A percentile compares a stretch with the other conserved stretches of the same genome.
These are phyloP conservation scores for Mesocentrotus franciscanus DNA, from an alignment of 53 echinoderm and acorn worm species.

Conservation along the genomic window DNA sequence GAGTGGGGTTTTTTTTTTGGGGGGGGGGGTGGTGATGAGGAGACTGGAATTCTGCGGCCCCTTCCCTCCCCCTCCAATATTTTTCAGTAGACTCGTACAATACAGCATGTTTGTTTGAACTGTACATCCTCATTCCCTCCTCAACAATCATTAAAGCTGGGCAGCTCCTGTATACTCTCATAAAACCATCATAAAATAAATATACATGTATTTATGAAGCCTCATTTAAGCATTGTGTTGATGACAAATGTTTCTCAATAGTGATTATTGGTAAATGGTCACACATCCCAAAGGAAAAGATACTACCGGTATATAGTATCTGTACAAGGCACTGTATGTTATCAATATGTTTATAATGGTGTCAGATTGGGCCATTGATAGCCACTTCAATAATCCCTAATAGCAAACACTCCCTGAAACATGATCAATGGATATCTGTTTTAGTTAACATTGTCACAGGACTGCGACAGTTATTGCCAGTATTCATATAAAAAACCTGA, in stretches of 20 bases:
- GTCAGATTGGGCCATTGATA: slow-evolving; percentile 19
- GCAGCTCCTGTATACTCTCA: too few relatives aligned
- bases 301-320: neutral
- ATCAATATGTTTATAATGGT: slow-evolving; percentile 27
- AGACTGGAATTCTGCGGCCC: too few relatives aligned
- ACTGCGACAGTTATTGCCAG: neutral
- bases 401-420: slow-evolving; percentile 52
- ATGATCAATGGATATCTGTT: neutral
- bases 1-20: too few relatives aligned
- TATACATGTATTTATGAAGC: too few relatives aligned
- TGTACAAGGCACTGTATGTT: neutral
- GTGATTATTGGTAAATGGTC: neutral
- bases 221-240: neutral
- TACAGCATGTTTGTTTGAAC: too few relatives aligned
- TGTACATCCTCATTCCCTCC: too few relatives aligned
- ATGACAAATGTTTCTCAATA: neutral
- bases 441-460: neutral
- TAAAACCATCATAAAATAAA: too few relatives aligned
- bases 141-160: too few relatives aligned
- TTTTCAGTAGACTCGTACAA: too few relatives aligned
- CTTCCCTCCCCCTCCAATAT: too few relatives aligned
- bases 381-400: neutral
- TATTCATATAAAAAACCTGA: neutral
- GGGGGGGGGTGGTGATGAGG: too few relatives aligned
- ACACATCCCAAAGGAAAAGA: neutral